Conservation (phyloP, 2,113 vertebrate species). For the Gobio gobio region DNA sequence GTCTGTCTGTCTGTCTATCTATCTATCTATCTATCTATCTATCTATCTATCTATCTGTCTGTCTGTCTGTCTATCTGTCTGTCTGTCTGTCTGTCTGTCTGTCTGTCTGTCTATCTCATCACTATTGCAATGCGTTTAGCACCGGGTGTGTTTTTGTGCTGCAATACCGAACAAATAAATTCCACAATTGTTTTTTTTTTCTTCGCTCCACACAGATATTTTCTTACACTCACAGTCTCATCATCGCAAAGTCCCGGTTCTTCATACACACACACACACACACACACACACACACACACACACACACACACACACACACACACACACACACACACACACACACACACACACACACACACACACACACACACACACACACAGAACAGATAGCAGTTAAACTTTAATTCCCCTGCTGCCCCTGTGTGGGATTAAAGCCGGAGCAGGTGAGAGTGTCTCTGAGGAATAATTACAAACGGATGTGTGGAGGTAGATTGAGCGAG, state of each 20-base stretch:
- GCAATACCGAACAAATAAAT: too few relatives aligned
- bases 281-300: conserved; percentile 2
- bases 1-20: too few relatives aligned
- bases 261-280: neutral
- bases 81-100: too few relatives aligned
- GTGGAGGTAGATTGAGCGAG: conserved; percentile 58
- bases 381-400: conserved; percentile 32
- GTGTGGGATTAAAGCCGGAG: conserved; percentile 39
- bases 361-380: neutral
- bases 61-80: too few relatives aligned
- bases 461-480: conserved; percentile 57
- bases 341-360: conserved; percentile 14
- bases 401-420: conserved; percentile 15
- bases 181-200: too few relatives aligned
- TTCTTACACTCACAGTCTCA: neutral
- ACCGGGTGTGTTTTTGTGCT: too few relatives aligned
- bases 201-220: neutral
- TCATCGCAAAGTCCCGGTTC: neutral
- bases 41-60: too few relatives aligned
- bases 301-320: conserved; percentile 3
- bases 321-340: conserved; percentile 4
- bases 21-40: too few relatives aligned
- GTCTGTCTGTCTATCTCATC: too few relatives aligned
- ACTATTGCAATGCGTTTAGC: too few relatives aligned
- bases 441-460: conserved; percentile 57